Percentiles rank a stretch among this genome's conserved stretches.
Evolutionary conservation across 2,888 invertebrate species (phyloP).

Genomic region (Lutraria lutraria): DNA sequence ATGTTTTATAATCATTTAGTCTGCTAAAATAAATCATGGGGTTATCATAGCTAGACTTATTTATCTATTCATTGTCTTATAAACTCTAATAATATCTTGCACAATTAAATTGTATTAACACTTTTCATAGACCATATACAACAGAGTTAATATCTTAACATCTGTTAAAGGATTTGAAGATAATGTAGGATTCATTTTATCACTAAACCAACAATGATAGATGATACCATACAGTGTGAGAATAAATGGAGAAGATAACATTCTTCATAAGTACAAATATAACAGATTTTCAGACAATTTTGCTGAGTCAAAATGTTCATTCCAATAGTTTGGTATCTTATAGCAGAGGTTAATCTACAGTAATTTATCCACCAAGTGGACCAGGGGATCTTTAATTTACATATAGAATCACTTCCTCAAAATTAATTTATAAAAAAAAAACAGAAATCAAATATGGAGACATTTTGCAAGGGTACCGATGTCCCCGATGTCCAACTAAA

Average conservation of each 20-base stretch:
- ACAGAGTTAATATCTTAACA: neutral
- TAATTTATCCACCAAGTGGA: no score
- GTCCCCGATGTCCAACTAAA: no score
- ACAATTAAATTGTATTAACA: neutral
- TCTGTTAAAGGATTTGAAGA: constrained; percentile 4
- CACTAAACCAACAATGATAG: neutral
- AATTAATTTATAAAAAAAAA: no score
- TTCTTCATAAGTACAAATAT: neutral
- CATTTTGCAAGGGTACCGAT: no score
- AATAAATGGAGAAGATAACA: constrained; percentile 9
- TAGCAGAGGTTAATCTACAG: no score
- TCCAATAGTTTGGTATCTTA: neutral
- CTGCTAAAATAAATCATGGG: no score
- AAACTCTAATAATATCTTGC: neutral
- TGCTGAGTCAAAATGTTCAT: neutral
- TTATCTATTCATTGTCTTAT: neutral
- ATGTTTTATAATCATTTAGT: no score
- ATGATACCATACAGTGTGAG: constrained; percentile 2
- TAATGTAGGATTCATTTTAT: constrained; percentile 2
- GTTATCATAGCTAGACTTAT: neutral
- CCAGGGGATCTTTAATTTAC: no score
- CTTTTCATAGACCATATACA: neutral
- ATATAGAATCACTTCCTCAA: no score
- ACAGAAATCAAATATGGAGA: no score
- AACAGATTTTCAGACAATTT: neutral